Evolutionary conservation across 2,888 invertebrate genomes (phyloP).

Genomic region (Parthenolecanium corni): DNA sequence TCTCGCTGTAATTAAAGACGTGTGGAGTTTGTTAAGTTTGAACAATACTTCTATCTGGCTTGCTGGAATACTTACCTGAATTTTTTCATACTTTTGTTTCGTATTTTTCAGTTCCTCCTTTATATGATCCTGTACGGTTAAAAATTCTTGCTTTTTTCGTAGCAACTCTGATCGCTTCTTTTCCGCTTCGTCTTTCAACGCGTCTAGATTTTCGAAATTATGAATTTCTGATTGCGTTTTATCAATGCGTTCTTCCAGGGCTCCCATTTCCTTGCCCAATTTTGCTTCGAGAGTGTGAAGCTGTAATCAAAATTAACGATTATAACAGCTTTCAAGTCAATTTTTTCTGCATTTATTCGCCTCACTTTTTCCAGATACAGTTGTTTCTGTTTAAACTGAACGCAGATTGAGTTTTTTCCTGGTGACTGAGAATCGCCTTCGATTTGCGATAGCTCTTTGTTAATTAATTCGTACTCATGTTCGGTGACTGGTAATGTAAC

Average conservation of each 20-base stretch:
- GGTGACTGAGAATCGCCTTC: slow-evolving; percentile 42
- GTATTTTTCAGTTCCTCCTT: slow-evolving; percentile 40
- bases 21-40: background rate
- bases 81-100: slow-evolving; percentile 43
- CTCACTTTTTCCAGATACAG: slow-evolving; percentile 40
- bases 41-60: background rate
- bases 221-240: slow-evolving; percentile 52
- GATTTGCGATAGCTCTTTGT: slow-evolving; percentile 32
- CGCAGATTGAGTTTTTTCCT: slow-evolving; percentile 51
- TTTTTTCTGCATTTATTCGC: background rate
- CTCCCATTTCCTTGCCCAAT: slow-evolving; percentile 45
- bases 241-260: slow-evolving; percentile 41
- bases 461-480: slow-evolving; percentile 45
- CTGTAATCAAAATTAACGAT: slow-evolving; percentile 37
- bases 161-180: slow-evolving; percentile 46
- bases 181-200: slow-evolving; percentile 46
- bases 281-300: slow-evolving; percentile 57
- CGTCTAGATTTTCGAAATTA: slow-evolving; percentile 50
- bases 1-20: slow-evolving; percentile 41
- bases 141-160: slow-evolving; percentile 43
- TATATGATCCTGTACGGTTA: slow-evolving; percentile 43
- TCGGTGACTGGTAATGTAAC: slow-evolving; percentile 39
- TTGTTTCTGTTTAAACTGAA: slow-evolving; percentile 44
- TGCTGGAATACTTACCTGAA: slow-evolving; percentile 39
- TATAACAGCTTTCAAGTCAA: background rate